These are phyloP conservation scores for Halocaridina rubra DNA, from an alignment of 2,888 invertebrate species.

Conservation along the genomic window DNA sequence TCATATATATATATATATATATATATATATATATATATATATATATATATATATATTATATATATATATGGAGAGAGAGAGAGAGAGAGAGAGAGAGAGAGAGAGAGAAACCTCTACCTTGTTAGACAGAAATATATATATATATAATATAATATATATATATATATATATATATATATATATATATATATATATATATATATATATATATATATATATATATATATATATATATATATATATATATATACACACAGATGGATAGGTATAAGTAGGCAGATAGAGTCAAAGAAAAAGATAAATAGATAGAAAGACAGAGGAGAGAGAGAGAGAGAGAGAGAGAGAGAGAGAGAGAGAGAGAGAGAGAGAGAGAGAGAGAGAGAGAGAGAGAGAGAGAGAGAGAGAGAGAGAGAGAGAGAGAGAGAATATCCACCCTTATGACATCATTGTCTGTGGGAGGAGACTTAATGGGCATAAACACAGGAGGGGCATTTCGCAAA, in stretches of 20 bases:
- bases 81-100: not conserved
- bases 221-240: constrained; percentile 17
- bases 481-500: not conserved
- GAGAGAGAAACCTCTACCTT: too few species aligned
- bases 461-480: not conserved
- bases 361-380: not conserved
- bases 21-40: too few species aligned
- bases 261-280: not conserved
- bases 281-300: not conserved
- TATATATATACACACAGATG: constrained; percentile 32
- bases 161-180: not conserved
- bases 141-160: not conserved
- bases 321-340: not conserved
- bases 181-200: constrained; percentile 2
- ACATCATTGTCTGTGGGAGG: not conserved
- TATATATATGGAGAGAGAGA: too few species aligned
- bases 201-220: not conserved
- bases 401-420: constrained; percentile 7
- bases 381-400: not conserved
- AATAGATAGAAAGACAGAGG: not conserved
- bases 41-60: too few species aligned
- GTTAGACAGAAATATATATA: not conserved
- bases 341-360: constrained; percentile 4
- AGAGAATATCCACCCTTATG: not conserved
- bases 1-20: too few species aligned